Conservation (phyloP, 1,140 invertebrate species). For the Sesamia nonagrioides region DNA sequence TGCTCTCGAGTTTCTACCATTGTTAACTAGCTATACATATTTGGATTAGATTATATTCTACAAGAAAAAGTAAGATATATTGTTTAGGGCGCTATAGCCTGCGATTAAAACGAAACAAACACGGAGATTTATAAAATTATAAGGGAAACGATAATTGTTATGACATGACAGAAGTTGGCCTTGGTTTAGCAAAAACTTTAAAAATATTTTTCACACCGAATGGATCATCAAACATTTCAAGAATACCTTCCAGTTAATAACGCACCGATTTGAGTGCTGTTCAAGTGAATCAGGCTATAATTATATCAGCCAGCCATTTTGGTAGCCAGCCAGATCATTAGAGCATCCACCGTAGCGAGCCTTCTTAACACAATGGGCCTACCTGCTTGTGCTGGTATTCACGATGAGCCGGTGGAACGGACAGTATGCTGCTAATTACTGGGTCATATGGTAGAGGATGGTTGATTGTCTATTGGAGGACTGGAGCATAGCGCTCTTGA, state of each 20-base stretch:
- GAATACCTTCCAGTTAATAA: not conserved
- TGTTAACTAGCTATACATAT: conserved; percentile 19
- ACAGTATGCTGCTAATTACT: conserved; percentile 3
- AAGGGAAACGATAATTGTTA: too few relatives aligned
- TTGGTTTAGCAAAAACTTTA: too few relatives aligned
- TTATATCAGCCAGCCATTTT: conserved; percentile 13
- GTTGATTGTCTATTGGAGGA: not conserved
- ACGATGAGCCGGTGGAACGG: not conserved
- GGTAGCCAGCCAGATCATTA: conserved; percentile 5
- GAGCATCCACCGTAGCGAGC: not conserved
- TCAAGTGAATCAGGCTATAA: not conserved
- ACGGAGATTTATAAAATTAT: too few relatives aligned
- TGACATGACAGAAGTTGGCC: too few relatives aligned
- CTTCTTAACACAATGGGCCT: conserved; percentile 8
- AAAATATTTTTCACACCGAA: not conserved
- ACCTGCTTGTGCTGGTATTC: not conserved
- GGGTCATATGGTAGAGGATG: not conserved
- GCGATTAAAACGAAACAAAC: too few relatives aligned
- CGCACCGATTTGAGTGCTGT: not conserved
- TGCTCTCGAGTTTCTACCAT: conserved; percentile 13
- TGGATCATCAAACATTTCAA: not conserved
- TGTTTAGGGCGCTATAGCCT: not conserved
- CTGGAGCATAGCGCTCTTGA: not conserved
- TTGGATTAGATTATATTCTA: not conserved
- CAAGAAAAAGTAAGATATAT: not conserved